phyloP scores from a whole-genome alignment of 2,797 vertebrate species.

The Dermochelys coriacea region DNA sequence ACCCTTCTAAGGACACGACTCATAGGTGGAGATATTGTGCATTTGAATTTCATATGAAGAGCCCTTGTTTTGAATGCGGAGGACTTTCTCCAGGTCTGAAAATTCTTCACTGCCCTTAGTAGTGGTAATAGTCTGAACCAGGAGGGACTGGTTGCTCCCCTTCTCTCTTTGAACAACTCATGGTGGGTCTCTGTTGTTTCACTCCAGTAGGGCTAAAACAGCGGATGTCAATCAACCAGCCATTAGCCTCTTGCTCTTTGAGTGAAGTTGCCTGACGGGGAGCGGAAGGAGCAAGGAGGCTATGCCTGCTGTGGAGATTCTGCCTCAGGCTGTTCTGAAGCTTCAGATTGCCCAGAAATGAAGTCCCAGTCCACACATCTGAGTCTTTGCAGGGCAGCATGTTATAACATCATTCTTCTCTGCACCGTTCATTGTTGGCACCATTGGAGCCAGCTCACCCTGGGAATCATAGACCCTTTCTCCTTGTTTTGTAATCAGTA shows the following conservation, averaged over 20 bases:
- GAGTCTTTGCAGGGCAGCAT: neutral
- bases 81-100: neutral
- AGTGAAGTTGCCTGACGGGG: neutral
- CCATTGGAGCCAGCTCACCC: neutral
- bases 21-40: neutral
- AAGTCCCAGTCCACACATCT: neutral
- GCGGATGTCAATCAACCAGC: neutral
- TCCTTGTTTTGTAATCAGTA: neutral
- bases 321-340: neutral
- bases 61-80: neutral
- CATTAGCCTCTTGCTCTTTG: neutral
- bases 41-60: neutral
- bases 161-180: neutral
- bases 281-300: neutral
- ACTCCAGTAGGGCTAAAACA: neutral
- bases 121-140: neutral
- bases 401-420: neutral
- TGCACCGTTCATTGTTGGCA: neutral
- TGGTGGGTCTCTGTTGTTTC: neutral
- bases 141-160: neutral
- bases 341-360: neutral
- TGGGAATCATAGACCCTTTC: no score
- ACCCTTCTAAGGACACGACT: slow-evolving; percentile 21
- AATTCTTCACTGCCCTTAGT: neutral
- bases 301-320: neutral